Conservation (phyloP, 2,888 invertebrate species). For the Amphipoea lucens region DNA sequence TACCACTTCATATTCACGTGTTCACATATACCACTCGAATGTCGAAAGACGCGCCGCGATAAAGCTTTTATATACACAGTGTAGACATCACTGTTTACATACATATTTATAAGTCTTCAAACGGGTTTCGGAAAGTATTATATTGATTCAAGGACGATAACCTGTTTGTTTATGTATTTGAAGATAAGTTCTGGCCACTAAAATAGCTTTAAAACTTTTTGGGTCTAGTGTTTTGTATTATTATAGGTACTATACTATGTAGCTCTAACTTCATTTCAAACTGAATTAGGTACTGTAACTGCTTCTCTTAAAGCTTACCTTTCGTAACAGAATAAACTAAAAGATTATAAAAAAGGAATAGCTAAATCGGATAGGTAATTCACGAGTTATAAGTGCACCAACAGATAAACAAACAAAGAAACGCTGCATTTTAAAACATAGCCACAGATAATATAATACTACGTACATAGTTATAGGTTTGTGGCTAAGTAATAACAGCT, state of each 20-base stretch:
- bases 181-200: neutral
- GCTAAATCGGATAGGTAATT: neutral
- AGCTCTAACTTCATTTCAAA: neutral
- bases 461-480: too few species aligned
- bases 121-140: conserved; percentile 37
- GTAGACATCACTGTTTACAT: conserved; percentile 17
- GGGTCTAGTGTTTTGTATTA: neutral
- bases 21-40: conserved; percentile 38
- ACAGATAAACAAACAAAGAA: neutral
- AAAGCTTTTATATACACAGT: conserved; percentile 35
- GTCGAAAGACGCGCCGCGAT: conserved; percentile 14
- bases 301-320: neutral
- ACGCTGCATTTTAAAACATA: neutral
- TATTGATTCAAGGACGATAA: conserved; percentile 32
- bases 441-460: too few species aligned
- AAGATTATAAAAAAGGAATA: neutral
- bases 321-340: neutral
- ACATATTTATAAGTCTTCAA: conserved; percentile 28
- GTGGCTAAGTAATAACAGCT: too few species aligned
- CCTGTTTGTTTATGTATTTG: conserved; percentile 43
- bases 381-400: neutral
- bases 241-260: neutral
- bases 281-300: neutral
- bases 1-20: conserved; percentile 51
- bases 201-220: conserved; percentile 12